A percentile compares a stretch with the other conserved stretches of the same genome.
Conservation (phyloP, 2,888 invertebrate species). For the Physocephala rufipes region DNA sequence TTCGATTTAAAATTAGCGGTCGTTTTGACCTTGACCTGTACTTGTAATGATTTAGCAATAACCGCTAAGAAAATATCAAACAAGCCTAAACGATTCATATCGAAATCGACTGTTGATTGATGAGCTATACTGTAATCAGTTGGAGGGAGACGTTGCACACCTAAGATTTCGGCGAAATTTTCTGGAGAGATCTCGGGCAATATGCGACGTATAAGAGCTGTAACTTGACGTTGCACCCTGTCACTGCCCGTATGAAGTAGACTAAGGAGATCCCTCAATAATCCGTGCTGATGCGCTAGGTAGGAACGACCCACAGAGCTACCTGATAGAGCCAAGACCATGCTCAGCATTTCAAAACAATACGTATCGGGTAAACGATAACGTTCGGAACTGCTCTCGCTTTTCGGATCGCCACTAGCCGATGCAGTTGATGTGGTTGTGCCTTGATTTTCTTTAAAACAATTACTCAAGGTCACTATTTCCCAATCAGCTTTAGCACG, state of each 20-base stretch:
- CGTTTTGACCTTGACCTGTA: constrained; percentile 81
- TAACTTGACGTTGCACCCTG: constrained; percentile 90
- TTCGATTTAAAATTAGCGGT: constrained; percentile 55
- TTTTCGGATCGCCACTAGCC: constrained; percentile 49
- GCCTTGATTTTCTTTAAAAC: constrained; percentile 49
- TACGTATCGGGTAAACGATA: constrained; percentile 78
- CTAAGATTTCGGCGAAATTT: constrained; percentile 80
- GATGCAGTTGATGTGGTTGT: constrained; percentile 48
- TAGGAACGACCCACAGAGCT: constrained; percentile 90
- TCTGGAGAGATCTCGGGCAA: constrained; percentile 90
- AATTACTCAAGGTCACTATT: constrained; percentile 65
- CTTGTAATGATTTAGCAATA: constrained; percentile 88
- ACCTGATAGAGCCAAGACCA: constrained; percentile 92
- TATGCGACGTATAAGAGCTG: constrained; percentile 85
- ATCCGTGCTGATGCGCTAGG: constrained; percentile 86
- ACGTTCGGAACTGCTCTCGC: constrained; percentile 57
- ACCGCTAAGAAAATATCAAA: constrained; percentile 90
- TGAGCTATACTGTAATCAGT: constrained; percentile 80
- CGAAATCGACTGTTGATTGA: constrained; percentile 62
- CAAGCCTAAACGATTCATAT: constrained; percentile 75
- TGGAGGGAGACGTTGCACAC: constrained; percentile 76
- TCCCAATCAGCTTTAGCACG: constrained; percentile 94
- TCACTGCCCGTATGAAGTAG: constrained; percentile 94
- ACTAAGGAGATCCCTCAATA: constrained; percentile 84
- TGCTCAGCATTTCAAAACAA: constrained; percentile 96